Evolutionary conservation across 2,797 vertebrate genomes (phyloP), one percentile per base, ranked within the genome.

Genomic region (Phaenicophaeus curvirostris): DNA sequence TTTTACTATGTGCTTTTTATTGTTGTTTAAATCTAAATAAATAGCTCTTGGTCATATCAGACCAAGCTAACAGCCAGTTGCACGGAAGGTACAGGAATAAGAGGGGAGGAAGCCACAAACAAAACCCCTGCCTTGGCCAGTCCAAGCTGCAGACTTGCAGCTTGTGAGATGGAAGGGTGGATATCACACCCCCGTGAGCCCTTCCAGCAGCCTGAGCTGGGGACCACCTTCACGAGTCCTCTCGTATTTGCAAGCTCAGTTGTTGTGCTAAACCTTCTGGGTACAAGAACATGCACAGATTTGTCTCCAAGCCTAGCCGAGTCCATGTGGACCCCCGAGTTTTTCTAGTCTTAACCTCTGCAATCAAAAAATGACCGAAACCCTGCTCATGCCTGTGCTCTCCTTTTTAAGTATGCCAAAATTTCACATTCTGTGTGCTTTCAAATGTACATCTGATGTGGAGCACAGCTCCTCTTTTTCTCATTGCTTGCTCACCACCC

Each of bases 1-100:
- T 93, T 96, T 97, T 96, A 95, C 88, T 94, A 88, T 24, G 61
- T 90, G 86, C 42, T 94, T 96, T 96, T 94, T 94, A 96, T 20
- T 89, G 93, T 95, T 95, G 93, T 89, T 92, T 93, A 94, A 91
- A 94, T 94, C 85, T 93, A 95, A 96, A 94, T 87, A 95, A 94
- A 65, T 53, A 94, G 81, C 63, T 91, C 61, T 69, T 82, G 86
- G 80, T 80, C 76, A 16, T 41, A 75, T 14, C 55, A 66, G 39
- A 74, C 42, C 71, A 65, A 96, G 80, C 59, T 61, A 81, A 87
- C 33, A 67, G 94, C 8, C 35, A 63, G 30, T 27, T 78, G 74
- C 53, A 48, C 10, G 27, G n/a, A 54, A 62, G 15, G 33, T 30
- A 33, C 28, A 69, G 55, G 55, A 72, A 62, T 3, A 5, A 59